Conservation (phyloP, 2,888 invertebrate genomes). For the Imbricaverruca yamaguchii region DNA sequence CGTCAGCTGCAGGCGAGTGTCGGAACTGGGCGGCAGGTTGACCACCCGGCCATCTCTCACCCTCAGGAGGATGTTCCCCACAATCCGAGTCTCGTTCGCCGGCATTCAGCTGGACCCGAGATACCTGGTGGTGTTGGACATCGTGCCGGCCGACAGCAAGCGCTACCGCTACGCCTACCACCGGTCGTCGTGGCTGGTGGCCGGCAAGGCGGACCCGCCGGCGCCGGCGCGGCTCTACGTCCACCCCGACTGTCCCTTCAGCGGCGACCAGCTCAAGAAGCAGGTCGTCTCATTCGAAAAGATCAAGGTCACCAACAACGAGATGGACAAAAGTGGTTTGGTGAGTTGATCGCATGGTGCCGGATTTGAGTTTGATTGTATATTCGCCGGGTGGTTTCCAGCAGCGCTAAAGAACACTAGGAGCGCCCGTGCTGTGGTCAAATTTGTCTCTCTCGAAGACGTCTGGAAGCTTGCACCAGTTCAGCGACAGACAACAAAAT, state of each 20-base stretch:
- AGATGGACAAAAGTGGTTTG: slow-evolving; percentile 68
- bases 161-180: slow-evolving; percentile 74
- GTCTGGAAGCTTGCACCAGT: no score
- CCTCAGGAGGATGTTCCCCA: slow-evolving; percentile 71
- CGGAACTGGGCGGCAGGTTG: no score
- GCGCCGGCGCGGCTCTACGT: slow-evolving; percentile 62
- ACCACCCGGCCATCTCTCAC: no score
- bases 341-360: slow-evolving; percentile 44
- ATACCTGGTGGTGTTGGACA: slow-evolving; percentile 69
- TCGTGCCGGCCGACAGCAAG: slow-evolving; percentile 71
- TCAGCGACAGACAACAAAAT: no score
- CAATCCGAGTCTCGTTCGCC: slow-evolving; percentile 63
- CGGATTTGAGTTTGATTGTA: no score
- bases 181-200: slow-evolving; percentile 71
- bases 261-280: slow-evolving; percentile 65
- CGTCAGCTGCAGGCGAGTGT: no score
- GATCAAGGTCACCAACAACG: slow-evolving; percentile 75
- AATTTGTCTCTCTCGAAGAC: no score
- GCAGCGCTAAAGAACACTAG: no score
- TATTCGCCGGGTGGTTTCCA: no score
- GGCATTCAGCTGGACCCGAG: slow-evolving; percentile 57
- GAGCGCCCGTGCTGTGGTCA: no score
- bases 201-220: slow-evolving; percentile 69
- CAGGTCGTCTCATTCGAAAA: slow-evolving; percentile 76
- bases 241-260: slow-evolving; percentile 73